Evolutionary conservation across 1,140 invertebrate species (phyloP).

Genomic region (Paraescarpia echinospica): DNA sequence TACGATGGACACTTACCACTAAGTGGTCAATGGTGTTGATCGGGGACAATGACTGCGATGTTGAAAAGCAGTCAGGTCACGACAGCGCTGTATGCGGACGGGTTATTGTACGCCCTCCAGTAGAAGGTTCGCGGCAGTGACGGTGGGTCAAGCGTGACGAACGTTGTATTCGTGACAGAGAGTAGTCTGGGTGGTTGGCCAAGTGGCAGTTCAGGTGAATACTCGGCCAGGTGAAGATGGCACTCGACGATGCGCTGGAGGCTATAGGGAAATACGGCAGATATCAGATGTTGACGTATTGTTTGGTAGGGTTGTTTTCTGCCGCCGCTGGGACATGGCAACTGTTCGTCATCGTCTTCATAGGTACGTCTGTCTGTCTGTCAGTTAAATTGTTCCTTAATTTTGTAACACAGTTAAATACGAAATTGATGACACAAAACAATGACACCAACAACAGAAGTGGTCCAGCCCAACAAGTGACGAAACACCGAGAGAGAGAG

Average conservation of each 20-base stretch:
- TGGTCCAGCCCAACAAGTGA: too few relatives aligned
- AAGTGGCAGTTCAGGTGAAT: neutral
- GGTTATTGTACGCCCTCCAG: neutral
- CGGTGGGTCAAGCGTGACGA: neutral
- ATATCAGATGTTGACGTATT: slow-evolving; percentile 24
- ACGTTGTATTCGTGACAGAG: neutral
- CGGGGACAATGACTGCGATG: too few relatives aligned
- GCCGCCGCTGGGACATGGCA: slow-evolving; percentile 30
- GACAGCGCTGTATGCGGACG: neutral
- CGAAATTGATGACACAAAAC: too few relatives aligned
- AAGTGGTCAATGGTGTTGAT: neutral
- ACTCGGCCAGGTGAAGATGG: neutral
- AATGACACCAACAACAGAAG: too few relatives aligned
- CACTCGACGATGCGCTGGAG: slow-evolving; percentile 8
- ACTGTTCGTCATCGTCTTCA: slow-evolving; percentile 38
- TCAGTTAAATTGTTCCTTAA: neutral
- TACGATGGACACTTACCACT: neutral
- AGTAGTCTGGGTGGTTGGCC: neutral
- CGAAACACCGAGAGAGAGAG: too few relatives aligned
- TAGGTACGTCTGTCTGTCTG: slow-evolving; percentile 19
- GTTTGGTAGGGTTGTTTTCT: slow-evolving; percentile 36
- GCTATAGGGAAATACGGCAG: neutral
- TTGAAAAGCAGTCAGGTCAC: neutral
- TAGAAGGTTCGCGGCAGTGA: neutral
- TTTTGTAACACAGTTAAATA: too few relatives aligned